These are phyloP conservation scores for Spinibarbus caldwelli DNA, from an alignment of 2,797 vertebrate genomes.

Conservation along the genomic window DNA sequence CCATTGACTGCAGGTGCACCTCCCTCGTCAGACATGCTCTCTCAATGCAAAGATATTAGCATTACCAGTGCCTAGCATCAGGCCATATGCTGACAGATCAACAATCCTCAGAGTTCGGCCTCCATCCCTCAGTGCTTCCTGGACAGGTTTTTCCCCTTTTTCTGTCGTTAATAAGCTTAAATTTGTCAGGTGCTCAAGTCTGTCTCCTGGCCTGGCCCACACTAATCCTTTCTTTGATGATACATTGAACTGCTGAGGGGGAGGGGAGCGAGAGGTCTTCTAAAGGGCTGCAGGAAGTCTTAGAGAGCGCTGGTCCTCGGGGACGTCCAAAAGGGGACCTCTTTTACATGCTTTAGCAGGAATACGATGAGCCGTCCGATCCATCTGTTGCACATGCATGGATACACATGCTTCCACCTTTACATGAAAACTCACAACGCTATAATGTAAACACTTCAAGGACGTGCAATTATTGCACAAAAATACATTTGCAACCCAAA, in stretches of 20 bases:
- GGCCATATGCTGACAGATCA: slow-evolving; percentile 43
- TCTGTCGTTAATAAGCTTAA: slow-evolving; percentile 61
- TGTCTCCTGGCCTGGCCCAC: slow-evolving; percentile 54
- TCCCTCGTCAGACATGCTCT: neutral
- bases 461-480: neutral
- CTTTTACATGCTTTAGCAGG: slow-evolving; percentile 26
- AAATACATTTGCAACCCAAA: slow-evolving; percentile 47
- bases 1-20: slow-evolving; percentile 19
- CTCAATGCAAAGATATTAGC: slow-evolving; percentile 3
- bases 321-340: slow-evolving; percentile 15
- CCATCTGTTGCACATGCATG: slow-evolving; percentile 34
- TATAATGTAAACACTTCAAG: slow-evolving; percentile 7
- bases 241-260: slow-evolving; percentile 56
- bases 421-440: slow-evolving; percentile 4
- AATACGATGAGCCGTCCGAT: slow-evolving; percentile 12
- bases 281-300: slow-evolving; percentile 51
- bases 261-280: slow-evolving; percentile 51
- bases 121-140: slow-evolving; percentile 50
- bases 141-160: slow-evolving; percentile 50
- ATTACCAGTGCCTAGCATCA: slow-evolving; percentile 18
- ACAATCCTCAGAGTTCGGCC: slow-evolving; percentile 41
- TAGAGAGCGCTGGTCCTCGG: slow-evolving; percentile 13
- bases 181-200: slow-evolving; percentile 62
- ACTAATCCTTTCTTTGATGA: slow-evolving; percentile 65
- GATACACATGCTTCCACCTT: slow-evolving; percentile 2